Base-by-base conservation (phyloP, 2,888 invertebrate species). In the Cataglyphis livida region DNA sequence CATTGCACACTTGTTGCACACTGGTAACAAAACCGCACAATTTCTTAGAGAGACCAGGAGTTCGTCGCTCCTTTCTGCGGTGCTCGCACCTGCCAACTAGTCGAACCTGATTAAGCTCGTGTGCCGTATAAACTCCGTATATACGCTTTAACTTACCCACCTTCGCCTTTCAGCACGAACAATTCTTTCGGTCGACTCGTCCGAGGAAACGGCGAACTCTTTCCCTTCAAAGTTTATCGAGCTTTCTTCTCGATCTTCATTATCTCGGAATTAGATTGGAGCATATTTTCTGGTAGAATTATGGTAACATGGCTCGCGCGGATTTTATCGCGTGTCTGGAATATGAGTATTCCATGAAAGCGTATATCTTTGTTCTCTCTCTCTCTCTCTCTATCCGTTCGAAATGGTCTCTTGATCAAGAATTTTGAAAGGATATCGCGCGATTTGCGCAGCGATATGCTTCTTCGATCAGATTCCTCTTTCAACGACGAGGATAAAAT, bases 61-160 rank as follows among this genome's bases (percentile, higher is more conserved):
- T 81, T 89, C 68, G 86, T 75, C 82, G 81, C 84, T 90, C 78
- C 85, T 85, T 85, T 70, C 78, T 68, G 48, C 75, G 81, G 85
- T 75, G 76, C 89, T 93, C 93, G 94, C 94, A 94, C 94, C 93
- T 94, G 94, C 92, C 92, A 91, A 92, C 94, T 94, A 93, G 94
- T 94, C 93, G 93, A 94, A 94, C 94, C 94, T 94, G 94, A 94
- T 93, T 94, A 94, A 94, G 93, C 92, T 93, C 93, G 89, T 91
- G 91, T 90, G 90, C 90, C 88, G 89, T 88, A 89, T 90, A 84
- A 89, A 84, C 84, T 82, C 64, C 83, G 75, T 85, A 18, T 21
- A 73, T 71, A 68, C 83, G 21, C 68, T 82, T 64, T 82, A 78
- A 81, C 62, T 65, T 83, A 82, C 28, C 87, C 76, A 83, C 84